Evolutionary conservation across 2,888 invertebrate species (phyloP).

Genomic region (Macrosoma leucophasiata): DNA sequence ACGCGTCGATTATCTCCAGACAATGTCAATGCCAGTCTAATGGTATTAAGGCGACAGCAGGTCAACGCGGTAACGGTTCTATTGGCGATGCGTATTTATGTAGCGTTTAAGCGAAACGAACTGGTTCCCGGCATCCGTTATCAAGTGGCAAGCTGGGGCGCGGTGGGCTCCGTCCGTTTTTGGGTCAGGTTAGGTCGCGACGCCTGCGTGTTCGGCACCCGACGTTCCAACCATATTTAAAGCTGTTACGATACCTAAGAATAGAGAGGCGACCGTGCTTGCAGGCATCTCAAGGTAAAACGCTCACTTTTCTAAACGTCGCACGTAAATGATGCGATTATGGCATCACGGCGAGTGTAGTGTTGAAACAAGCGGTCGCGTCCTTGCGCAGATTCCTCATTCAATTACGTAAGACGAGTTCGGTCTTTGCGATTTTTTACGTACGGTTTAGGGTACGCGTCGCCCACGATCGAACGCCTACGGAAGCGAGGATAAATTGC

Average conservation of each 20-base stretch:
- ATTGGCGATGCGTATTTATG: slow-evolving; percentile 40
- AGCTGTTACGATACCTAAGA: slow-evolving; percentile 58
- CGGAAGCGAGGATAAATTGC: slow-evolving; percentile 38
- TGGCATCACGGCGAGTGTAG: slow-evolving; percentile 54
- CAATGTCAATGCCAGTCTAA: too few species aligned
- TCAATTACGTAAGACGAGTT: slow-evolving; percentile 53
- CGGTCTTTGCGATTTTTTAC: slow-evolving; percentile 44
- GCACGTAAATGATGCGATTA: slow-evolving; percentile 64
- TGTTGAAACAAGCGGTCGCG: slow-evolving; percentile 55
- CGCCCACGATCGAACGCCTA: slow-evolving; percentile 31
- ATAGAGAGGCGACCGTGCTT: slow-evolving; percentile 59
- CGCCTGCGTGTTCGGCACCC: slow-evolving; percentile 61
- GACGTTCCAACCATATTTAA: slow-evolving; percentile 51
- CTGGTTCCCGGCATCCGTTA: slow-evolving; percentile 66
- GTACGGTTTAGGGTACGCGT: slow-evolving; percentile 41
- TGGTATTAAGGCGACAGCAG: slow-evolving; percentile 28
- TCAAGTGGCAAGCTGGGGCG: slow-evolving; percentile 55
- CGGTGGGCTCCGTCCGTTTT: slow-evolving; percentile 61
- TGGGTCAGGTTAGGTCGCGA: slow-evolving; percentile 72
- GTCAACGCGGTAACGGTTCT: slow-evolving; percentile 49
- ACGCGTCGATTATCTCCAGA: too few species aligned
- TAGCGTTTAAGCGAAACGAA: slow-evolving; percentile 41
- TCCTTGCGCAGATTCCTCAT: slow-evolving; percentile 70
- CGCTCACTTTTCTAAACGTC: slow-evolving; percentile 69
- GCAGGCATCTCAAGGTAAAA: slow-evolving; percentile 64